Base-by-base conservation (phyloP, 2,113 vertebrate species). In the Psettodes erumei region DNA sequence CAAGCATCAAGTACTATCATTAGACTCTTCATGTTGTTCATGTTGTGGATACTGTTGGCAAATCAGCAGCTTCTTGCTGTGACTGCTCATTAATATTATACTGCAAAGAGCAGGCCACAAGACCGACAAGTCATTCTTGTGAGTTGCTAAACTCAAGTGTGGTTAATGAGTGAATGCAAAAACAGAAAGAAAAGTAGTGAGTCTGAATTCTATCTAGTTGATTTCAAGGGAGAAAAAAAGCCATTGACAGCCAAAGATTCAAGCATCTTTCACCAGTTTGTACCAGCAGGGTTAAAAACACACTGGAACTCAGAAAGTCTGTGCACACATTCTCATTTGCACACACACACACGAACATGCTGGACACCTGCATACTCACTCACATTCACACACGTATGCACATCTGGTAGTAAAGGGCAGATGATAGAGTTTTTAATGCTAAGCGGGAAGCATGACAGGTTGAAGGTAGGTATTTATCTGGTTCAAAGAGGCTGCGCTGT, bases 291-390 rank as follows among this genome's bases (percentile, higher is more conserved):
- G 38, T 60, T 68, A 23, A 23, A 59, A 0, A 48, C 37, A 79
- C 61, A 78, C 54, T 48, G 25, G 11, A 42, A 51, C 66, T 58
- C 63, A 58, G 16, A 37, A 33, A 51, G 51, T 60, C 25, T 66
- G 71, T 18, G 47, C 63, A 62, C 82, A 60, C 51, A 27, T 54
- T 66, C 66, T 25, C 25, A 38, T 45, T 15, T 8, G 38, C 72
- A 76, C 67, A 74, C 64, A 67, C n/a, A 61, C 16, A 50, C 21
- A 5, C 51, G 43, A 63, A 73, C 50, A 42, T 42, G 33, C 53
- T 21, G 21, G 30, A 67, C 70, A 79, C 78, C 75, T 72, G 72
- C 83, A 72, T 59, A 73, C 82, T 72, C 77, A 69, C 67, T 71
- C 82, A 70, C 66, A 55, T 51, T 63, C 75, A 75, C 77, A 85